phyloP scores from a whole-genome alignment of 64 coral and sea anemone species.

The Acropora yongei region DNA sequence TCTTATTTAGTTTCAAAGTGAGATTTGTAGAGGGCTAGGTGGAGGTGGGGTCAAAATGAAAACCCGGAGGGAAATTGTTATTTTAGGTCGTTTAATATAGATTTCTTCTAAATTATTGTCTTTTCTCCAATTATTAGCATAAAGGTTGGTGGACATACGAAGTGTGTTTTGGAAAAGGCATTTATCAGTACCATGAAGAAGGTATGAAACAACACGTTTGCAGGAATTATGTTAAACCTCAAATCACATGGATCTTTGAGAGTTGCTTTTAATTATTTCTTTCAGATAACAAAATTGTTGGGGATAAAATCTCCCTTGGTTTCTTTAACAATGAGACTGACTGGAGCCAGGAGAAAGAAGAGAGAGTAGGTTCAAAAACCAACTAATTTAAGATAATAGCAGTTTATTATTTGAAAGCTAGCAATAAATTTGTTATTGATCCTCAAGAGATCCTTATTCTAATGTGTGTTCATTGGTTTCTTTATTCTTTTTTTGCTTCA shows the following conservation, averaged over 20 bases:
- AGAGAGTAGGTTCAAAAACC: constrained; percentile 29
- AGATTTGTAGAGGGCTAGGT: no score
- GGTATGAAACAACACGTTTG: constrained; percentile 33
- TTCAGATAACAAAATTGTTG: constrained; percentile 63
- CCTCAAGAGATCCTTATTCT: no score
- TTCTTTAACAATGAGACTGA: constrained; percentile 79
- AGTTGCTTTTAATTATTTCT: neutral
- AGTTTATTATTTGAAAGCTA: no score
- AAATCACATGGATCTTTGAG: no score
- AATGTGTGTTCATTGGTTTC: no score
- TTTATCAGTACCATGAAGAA: constrained; percentile 97
- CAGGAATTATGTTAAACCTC: no score
- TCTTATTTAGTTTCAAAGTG: no score
- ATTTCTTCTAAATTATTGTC: constrained; percentile 9
- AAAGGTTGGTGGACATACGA: constrained; percentile 99
- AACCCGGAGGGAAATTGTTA: no score
- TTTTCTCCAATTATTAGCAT: constrained; percentile 48
- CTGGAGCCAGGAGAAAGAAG: constrained; percentile 80
- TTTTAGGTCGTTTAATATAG: neutral
- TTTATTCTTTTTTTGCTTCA: no score
- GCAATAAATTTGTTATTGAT: no score
- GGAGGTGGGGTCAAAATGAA: no score
- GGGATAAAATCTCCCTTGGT: constrained; percentile 81
- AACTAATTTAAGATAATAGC: neutral
- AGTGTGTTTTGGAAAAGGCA: constrained; percentile 90